Conservation (phyloP, 2,888 invertebrate genomes). For the Lasioglossum marginatum region DNA sequence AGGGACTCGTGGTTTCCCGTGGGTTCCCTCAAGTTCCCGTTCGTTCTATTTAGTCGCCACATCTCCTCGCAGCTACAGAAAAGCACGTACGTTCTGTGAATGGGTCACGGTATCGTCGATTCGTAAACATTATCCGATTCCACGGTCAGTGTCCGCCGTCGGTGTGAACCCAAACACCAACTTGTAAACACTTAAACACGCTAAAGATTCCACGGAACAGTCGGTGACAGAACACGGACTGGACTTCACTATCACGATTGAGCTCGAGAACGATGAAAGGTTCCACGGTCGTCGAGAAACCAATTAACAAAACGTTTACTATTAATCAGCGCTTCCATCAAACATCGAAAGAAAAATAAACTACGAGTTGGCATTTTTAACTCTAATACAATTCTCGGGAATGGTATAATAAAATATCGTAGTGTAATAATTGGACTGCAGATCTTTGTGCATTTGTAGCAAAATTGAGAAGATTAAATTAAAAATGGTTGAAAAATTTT, state of each 20-base stretch:
- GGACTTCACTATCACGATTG: background rate
- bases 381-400: no score
- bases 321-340: background rate
- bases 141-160: slow-evolving; percentile 30
- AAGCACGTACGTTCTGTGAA: slow-evolving; percentile 80
- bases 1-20: slow-evolving; percentile 11
- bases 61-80: slow-evolving; percentile 33
- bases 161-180: slow-evolving; percentile 14
- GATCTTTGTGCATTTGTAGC: no score
- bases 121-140: slow-evolving; percentile 78
- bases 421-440: no score
- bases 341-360: background rate
- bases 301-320: background rate
- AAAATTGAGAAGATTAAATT: no score
- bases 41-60: slow-evolving; percentile 16
- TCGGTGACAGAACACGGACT: background rate
- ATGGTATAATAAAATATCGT: no score
- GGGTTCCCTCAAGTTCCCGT: background rate
- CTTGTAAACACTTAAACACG: slow-evolving; percentile 25
- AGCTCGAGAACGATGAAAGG: background rate
- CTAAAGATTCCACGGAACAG: slow-evolving; percentile 24
- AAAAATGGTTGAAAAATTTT: no score
- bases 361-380: background rate
- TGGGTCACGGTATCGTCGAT: slow-evolving; percentile 74
- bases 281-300: background rate